phyloP scores from a whole-genome alignment of 2,888 invertebrate species.

The Branchellion lobata region DNA sequence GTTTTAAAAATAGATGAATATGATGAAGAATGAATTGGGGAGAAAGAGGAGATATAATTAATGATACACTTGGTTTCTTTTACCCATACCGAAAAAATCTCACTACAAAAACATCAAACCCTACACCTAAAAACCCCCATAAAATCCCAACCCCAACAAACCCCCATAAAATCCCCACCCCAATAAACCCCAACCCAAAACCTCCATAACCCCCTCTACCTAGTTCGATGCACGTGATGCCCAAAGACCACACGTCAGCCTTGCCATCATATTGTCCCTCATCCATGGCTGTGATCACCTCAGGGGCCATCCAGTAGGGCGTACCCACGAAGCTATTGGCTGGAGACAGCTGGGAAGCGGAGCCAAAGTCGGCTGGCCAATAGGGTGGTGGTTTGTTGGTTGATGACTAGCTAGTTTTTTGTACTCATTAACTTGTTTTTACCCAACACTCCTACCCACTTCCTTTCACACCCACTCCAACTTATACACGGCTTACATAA shows the following conservation, averaged over 20 bases:
- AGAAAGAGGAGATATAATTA: no score
- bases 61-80: no score
- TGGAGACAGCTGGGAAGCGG: conserved; percentile 92
- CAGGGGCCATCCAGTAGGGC: conserved; percentile 77
- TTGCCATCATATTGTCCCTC: conserved; percentile 99
- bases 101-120: no score
- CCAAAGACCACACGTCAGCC: conserved; percentile 96
- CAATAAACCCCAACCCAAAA: not conserved
- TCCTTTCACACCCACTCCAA: no score
- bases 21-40: no score
- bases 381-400: not conserved
- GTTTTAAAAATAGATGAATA: no score
- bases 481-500: no score
- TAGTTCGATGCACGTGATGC: conserved; percentile 97
- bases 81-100: no score
- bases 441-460: no score
- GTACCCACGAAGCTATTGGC: conserved; percentile 99
- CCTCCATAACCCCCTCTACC: conserved; percentile 62
- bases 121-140: no score
- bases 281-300: conserved; percentile 99
- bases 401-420: not conserved
- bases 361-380: conserved; percentile 92
- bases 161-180: not conserved
- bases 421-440: not conserved
- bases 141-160: not conserved